These are phyloP conservation scores for Zingel zingel DNA, from an alignment of 2,113 vertebrate species.

Conservation along the genomic window DNA sequence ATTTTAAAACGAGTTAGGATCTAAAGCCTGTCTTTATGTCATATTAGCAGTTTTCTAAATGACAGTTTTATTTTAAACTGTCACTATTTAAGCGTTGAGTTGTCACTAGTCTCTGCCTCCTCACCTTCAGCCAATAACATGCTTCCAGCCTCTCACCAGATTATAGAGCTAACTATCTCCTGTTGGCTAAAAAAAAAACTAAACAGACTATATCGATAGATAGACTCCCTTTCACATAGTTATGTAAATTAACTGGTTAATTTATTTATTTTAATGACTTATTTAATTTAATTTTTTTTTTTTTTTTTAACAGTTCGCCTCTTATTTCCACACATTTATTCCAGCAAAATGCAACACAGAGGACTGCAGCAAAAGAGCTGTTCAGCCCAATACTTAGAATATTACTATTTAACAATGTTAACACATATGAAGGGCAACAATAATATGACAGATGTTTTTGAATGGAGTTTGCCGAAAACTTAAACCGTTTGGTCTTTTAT, in stretches of 20 bases:
- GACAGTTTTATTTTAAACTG: not conserved
- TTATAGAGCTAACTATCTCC: not conserved
- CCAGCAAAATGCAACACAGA: not conserved
- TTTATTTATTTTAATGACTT: not conserved
- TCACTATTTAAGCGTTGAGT: not conserved
- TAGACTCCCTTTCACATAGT: not conserved
- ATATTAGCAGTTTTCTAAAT: not conserved
- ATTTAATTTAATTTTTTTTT: not conserved
- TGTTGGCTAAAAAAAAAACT: not conserved
- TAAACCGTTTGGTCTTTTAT: not conserved
- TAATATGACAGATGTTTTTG: not conserved
- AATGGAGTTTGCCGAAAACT: conserved; percentile 34
- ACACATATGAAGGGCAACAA: not conserved
- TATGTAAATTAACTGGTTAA: not conserved
- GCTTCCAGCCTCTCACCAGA: not conserved
- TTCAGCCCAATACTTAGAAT: not conserved
- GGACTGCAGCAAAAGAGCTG: not conserved
- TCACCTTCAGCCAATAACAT: not conserved
- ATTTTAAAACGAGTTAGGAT: not conserved
- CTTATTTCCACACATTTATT: not conserved
- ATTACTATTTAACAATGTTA: not conserved
- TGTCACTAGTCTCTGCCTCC: not conserved
- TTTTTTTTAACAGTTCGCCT: not conserved
- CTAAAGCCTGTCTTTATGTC: not conserved
- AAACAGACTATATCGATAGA: not conserved